Base-by-base conservation (phyloP, 2,888 invertebrate genomes). In the Brenthis hecate region DNA sequence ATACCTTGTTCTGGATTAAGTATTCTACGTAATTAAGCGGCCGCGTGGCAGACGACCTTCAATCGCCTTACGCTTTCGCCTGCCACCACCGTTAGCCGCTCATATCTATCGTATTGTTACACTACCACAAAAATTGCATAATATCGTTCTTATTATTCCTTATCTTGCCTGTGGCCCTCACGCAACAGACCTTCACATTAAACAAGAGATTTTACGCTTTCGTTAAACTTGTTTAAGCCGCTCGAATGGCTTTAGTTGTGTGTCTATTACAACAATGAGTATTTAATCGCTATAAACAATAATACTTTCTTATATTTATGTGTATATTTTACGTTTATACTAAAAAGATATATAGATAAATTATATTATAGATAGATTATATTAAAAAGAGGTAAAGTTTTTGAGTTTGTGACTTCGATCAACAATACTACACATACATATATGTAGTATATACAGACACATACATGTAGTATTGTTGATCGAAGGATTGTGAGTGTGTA, bases 41-140 rank as follows among this genome's bases (percentile, higher is more conserved):
- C 69, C 72, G 74, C 74, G 71, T 74, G 73, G 76, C 74, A 69
- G 73, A 68, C 83, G 88, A 86, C 88, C 89, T 89, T 88, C 87
- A 77, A 74, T 68, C 71, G 65, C 72, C 72, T 77, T 77, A 79
- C 82, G 86, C 90, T 91, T 90, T 91, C 90, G 90, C 90, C 87
- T 84, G 75, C 78, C 74, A 78, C 80, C 80, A 82, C 81, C 77
- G 80, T 81, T 85, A 86, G 81, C 82, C 84, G 85, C 79, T 80
- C 62, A 80, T 83, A 86, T 83, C 78, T 76, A 58, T 66, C 13
- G 16, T 66, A 58, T 60, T 65, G 57, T 65, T 66, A 58, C 47
- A 53, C 28, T 60, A 66, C 54, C 43, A 54, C 58, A 53, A 55
- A 55, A 28, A 48, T 54, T 57, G 53, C 53, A 66, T 54, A 43